Evolutionary conservation across 2,113 vertebrate species (phyloP), one percentile per base, ranked within the genome.

Genomic region (Gopherus evgoodei): DNA sequence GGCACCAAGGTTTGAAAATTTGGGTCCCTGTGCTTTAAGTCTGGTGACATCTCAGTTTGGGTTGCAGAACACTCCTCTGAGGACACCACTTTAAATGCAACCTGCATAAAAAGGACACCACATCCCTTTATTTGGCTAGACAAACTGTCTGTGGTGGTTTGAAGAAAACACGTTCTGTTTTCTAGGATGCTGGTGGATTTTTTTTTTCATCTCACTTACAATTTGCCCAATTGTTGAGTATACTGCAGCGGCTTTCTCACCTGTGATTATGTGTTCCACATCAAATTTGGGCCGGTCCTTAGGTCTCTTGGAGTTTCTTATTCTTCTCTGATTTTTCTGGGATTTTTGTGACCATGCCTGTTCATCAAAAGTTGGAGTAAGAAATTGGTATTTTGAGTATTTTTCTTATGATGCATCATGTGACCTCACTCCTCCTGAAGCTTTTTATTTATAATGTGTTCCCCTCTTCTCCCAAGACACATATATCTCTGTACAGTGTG

Each of bases 381-480:
- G 22, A 89, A 65, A 90, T 81, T 87, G 1, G 1, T 85, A 5
- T 4, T 81, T 92, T 81, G 19, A 92, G 78, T 72, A 35, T 0
- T 81, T 84, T 94, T 82, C 10, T 86, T 65, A 47, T 11, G 1
- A 87, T 94, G 90, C 25, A 54, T 79, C 24, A 87, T 35, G 50
- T 0, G 0, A 90, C 84, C 47, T 49, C 62, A 27, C 84, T 21
- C 11, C 62, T 88, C 53, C 92, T 8, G 8, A 92, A 94, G 65
- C 25, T 16, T 81, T 38, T 50, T 75, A 50, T 87, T 93, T 93
- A 65, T 31, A 54, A 4, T 44, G 2, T 22, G 2, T 8, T 93
- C 54, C 35, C 11, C 57, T 50, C 21, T 85, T n/a, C 1, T 4
- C 16, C 17, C 44, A 87, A 81, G 27, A 65, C 0, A 0, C 35